These are phyloP conservation scores for Drosophila athabasca DNA, from an alignment of 1,140 invertebrate genomes.

Conservation along the genomic window DNA sequence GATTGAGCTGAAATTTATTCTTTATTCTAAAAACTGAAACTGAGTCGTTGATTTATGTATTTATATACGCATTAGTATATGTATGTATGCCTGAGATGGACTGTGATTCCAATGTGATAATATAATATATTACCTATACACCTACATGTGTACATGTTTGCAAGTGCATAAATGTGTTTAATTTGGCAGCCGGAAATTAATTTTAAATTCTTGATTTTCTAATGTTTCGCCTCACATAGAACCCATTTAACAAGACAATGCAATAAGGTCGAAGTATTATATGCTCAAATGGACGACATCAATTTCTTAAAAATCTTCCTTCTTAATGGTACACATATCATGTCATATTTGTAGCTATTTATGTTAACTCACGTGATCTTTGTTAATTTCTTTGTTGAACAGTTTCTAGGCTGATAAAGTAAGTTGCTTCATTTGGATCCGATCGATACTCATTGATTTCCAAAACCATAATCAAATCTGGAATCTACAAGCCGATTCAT, in stretches of 20 bases:
- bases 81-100: slow-evolving; percentile 39
- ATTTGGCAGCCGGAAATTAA: slow-evolving; percentile 56
- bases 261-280: slow-evolving; percentile 44
- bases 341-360: slow-evolving; percentile 7
- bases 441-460: slow-evolving; percentile 8
- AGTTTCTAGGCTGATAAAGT: slow-evolving; percentile 38
- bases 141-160: no score
- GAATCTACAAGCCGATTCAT: slow-evolving; percentile 45
- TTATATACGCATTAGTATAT: not conserved
- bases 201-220: slow-evolving; percentile 55
- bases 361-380: not conserved
- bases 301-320: slow-evolving; percentile 38
- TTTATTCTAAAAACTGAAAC: slow-evolving; percentile 30
- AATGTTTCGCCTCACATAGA: slow-evolving; percentile 44
- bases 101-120: slow-evolving; percentile 1
- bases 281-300: slow-evolving; percentile 50
- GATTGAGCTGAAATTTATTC: slow-evolving; percentile 32
- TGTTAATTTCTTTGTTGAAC: slow-evolving; percentile 34
- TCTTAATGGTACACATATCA: slow-evolving; percentile 25
- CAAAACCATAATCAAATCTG: slow-evolving; percentile 20
- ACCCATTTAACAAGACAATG: slow-evolving; percentile 52
- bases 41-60: slow-evolving; percentile 8
- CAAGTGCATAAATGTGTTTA: slow-evolving; percentile 43
- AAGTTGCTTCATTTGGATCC: slow-evolving; percentile 31
- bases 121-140: slow-evolving; percentile 31